A percentile compares a stretch with the other conserved stretches of the same genome.
These are phyloP conservation scores for Cichladusa arquata DNA, from an alignment of 2,113 vertebrate genomes.

Conservation along the genomic window DNA sequence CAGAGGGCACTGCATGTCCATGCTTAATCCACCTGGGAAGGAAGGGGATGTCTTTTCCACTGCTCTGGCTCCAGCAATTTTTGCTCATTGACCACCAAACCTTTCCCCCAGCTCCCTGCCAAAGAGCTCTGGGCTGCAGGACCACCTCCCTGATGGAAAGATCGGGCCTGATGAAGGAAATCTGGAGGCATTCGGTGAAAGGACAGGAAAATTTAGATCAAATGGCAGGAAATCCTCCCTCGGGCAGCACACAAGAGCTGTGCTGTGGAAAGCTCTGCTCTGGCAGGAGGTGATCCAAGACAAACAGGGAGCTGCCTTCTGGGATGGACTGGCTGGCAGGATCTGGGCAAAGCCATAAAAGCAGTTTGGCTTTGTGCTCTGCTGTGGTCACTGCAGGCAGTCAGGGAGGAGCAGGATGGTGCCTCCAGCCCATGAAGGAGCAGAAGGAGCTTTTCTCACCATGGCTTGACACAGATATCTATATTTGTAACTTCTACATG, in stretches of 20 bases:
- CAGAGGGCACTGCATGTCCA: conserved; percentile 37
- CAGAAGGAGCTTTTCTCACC: neutral
- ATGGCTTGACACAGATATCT: neutral
- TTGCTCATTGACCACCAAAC: neutral
- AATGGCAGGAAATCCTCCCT: conserved; percentile 19
- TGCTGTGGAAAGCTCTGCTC: neutral
- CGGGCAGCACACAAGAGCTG: neutral
- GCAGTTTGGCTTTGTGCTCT: neutral
- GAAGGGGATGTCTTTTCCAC: neutral
- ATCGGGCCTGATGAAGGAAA: neutral
- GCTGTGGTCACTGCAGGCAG: neutral
- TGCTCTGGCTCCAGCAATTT: neutral
- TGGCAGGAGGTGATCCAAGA: conserved; percentile 35
- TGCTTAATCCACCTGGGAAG: neutral
- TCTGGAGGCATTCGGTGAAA: neutral
- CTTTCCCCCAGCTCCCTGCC: neutral
- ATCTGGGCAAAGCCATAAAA: neutral
- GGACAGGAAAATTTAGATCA: neutral
- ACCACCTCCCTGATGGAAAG: neutral
- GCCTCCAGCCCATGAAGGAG: neutral
- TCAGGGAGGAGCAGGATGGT: neutral
- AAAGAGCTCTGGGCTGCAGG: neutral
- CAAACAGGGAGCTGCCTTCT: conserved; percentile 19
- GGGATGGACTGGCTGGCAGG: neutral
- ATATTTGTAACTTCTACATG: neutral